These are phyloP conservation scores for Podocnemis expansa DNA, from an alignment of 2,113 vertebrate species.

Conservation along the genomic window DNA sequence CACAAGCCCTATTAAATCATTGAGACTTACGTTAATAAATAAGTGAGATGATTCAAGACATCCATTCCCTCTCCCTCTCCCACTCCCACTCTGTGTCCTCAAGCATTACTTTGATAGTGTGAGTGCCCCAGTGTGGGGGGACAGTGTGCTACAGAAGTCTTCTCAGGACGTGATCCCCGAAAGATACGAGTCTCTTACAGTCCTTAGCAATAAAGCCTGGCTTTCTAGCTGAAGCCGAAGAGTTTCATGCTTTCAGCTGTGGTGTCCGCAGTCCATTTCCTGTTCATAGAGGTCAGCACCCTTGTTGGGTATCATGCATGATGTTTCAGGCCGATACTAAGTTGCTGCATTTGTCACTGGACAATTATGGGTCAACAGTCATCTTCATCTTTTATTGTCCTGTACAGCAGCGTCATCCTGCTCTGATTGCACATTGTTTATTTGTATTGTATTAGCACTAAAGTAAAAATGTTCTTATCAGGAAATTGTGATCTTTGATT, in stretches of 20 bases:
- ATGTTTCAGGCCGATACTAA: background rate
- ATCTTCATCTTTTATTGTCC: background rate
- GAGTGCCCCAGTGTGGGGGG: background rate
- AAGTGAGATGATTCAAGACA: too few species aligned
- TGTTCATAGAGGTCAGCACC: background rate
- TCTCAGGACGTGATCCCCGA: background rate
- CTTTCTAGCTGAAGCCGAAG: background rate
- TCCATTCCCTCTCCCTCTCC: too few species aligned
- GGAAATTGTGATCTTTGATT: background rate
- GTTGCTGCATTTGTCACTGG: background rate
- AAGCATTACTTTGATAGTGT: background rate
- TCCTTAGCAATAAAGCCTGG: background rate
- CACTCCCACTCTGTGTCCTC: too few species aligned
- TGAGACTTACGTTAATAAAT: too few species aligned
- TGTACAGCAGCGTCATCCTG: background rate
- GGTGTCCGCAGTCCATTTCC: background rate
- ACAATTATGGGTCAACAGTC: background rate
- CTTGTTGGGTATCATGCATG: background rate
- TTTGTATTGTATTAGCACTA: background rate
- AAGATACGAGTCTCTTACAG: background rate
- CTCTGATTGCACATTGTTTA: background rate
- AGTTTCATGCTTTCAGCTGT: background rate
- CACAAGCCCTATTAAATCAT: too few species aligned
- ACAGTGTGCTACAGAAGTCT: background rate
- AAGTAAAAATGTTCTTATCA: background rate